Conservation (phyloP, 2,797 vertebrate genomes). For the Malurus splendens region DNA sequence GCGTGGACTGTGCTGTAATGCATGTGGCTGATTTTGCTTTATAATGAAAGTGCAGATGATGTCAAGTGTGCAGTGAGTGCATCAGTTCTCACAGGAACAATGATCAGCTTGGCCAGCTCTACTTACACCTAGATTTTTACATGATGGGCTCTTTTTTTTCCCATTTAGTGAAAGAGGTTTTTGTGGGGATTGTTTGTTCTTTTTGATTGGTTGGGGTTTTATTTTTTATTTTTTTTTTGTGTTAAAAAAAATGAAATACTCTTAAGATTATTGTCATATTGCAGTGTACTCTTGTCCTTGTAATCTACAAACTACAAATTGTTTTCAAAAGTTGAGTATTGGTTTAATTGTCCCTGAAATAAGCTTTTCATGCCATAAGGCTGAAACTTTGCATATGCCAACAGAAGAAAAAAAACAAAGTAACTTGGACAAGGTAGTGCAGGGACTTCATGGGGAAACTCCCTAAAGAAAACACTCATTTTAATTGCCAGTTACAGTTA, state of each 20-base stretch:
- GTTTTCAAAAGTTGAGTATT: background rate
- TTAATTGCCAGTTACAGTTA: background rate
- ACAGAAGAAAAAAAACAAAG: background rate
- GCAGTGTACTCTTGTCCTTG: background rate
- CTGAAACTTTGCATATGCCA: background rate
- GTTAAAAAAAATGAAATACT: background rate
- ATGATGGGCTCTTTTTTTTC: background rate
- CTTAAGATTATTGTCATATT: background rate
- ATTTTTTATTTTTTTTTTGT: too few relatives aligned
- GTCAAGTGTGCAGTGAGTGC: background rate
- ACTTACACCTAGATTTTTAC: background rate
- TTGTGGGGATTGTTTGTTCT: fast-evolving
- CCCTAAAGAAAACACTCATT: background rate
- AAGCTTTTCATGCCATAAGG: background rate
- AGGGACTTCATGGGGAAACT: background rate
- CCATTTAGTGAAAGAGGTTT: background rate
- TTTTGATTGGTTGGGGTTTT: background rate
- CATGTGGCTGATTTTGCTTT: background rate
- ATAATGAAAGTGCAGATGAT: background rate
- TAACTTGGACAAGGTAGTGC: background rate
- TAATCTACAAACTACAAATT: background rate
- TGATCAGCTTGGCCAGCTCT: background rate
- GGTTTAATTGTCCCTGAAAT: background rate
- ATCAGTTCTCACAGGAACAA: background rate
- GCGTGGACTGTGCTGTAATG: background rate